These are phyloP conservation scores for Spondyliosoma cantharus DNA, from an alignment of 2,797 vertebrate species.

Conservation along the genomic window DNA sequence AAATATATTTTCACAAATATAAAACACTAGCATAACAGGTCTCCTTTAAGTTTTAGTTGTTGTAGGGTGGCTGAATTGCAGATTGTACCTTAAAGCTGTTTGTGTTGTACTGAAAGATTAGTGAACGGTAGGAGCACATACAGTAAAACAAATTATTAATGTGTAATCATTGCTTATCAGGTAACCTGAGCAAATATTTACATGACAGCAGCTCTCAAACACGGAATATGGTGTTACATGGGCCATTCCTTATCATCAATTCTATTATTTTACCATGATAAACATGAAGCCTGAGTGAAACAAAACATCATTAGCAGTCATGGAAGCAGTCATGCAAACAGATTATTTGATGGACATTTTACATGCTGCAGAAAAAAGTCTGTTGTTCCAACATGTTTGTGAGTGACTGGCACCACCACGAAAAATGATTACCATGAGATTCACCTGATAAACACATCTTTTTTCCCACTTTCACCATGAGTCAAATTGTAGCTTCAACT, in stretches of 20 bases:
- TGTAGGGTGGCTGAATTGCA: background rate
- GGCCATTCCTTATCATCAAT: background rate
- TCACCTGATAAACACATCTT: background rate
- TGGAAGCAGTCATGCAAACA: background rate
- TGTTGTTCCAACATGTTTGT: background rate
- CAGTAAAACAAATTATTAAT: background rate
- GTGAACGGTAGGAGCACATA: background rate
- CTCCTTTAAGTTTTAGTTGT: background rate
- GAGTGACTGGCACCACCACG: background rate
- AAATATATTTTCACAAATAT: no score
- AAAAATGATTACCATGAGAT: background rate
- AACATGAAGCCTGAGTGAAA: background rate
- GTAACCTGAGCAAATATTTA: conserved; percentile 3
- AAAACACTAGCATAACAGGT: no score
- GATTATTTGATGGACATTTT: background rate
- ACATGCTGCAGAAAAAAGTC: background rate
- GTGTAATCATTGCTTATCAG: background rate
- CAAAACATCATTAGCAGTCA: background rate
- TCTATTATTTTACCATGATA: background rate
- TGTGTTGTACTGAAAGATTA: background rate
- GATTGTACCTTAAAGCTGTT: background rate
- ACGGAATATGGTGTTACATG: background rate
- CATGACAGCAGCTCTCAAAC: background rate
- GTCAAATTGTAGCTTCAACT: conserved; percentile 17
- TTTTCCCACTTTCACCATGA: conserved; percentile 16